These are phyloP conservation scores for Bergia puertoricense DNA, from an alignment of 92 coral and sea anemone species.

Conservation along the genomic window DNA sequence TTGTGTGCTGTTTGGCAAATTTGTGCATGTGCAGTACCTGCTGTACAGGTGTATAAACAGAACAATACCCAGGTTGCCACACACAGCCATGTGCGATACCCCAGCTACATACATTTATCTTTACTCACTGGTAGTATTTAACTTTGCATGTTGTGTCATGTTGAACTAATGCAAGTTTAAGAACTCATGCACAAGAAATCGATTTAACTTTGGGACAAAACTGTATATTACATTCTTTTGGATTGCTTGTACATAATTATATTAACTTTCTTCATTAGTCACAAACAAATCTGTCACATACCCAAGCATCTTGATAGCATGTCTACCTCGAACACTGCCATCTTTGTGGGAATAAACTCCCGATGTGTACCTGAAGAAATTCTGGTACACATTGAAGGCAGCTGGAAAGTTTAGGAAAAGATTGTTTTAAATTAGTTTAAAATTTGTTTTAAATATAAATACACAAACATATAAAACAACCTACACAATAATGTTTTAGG, in stretches of 20 bases:
- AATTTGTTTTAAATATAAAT: too few species aligned
- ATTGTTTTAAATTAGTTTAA: too few species aligned
- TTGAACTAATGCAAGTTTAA: too few species aligned
- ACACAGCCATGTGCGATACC: too few species aligned
- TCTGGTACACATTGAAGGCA: conserved; percentile 81
- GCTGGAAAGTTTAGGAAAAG: conserved; percentile 51
- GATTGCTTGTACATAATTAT: neutral
- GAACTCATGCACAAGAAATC: neutral
- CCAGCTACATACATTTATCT: too few species aligned
- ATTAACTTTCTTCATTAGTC: neutral
- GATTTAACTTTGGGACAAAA: neutral
- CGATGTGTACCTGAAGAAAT: conserved; percentile 71
- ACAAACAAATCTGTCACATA: conserved; percentile 14
- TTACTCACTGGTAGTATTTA: too few species aligned
- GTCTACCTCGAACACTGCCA: conserved; percentile 69
- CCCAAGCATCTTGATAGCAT: conserved; percentile 96
- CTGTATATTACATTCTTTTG: neutral
- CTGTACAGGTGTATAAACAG: too few species aligned
- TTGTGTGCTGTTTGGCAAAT: too few species aligned
- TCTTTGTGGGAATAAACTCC: conserved; percentile 85
- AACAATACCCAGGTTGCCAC: too few species aligned
- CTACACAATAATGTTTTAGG: neutral
- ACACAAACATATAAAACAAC: neutral
- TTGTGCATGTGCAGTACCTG: too few species aligned
- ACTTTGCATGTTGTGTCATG: too few species aligned